A percentile compares a stretch with the other conserved stretches of the same genome.
Conservation (phyloP, 2,113 vertebrate genomes). For the Lasiurus cinereus region DNA sequence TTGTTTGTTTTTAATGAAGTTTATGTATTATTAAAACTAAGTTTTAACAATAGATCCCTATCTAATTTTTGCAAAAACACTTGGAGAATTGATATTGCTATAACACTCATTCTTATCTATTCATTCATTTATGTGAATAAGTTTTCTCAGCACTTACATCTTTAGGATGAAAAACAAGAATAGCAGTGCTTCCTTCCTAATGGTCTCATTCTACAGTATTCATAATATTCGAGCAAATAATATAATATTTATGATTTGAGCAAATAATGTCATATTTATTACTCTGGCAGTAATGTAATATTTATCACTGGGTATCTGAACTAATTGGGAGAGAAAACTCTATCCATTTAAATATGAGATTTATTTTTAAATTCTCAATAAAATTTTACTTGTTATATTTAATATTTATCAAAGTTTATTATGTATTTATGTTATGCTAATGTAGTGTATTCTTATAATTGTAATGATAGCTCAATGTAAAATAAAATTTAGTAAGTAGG, state of each 20-base stretch:
- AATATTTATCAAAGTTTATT: conserved; percentile 58
- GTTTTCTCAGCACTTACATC: neutral
- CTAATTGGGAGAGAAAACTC: neutral
- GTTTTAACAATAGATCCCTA: neutral
- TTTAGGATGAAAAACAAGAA: neutral
- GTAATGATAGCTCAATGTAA: neutral
- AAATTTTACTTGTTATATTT: conserved; percentile 40
- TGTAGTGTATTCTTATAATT: conserved; percentile 28
- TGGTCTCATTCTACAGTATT: conserved; percentile 46
- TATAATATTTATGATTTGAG: neutral
- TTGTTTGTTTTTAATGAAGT: conserved; percentile 32
- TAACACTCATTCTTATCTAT: neutral
- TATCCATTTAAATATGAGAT: conserved; percentile 53
- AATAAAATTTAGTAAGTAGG: conserved; percentile 60
- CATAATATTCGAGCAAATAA: conserved; percentile 32
- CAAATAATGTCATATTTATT: conserved; percentile 50
- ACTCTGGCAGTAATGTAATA: conserved; percentile 15
- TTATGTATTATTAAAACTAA: conserved; percentile 40
- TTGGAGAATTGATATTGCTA: conserved; percentile 13
- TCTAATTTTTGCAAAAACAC: neutral
- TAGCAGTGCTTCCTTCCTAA: neutral
- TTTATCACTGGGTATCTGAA: conserved; percentile 45
- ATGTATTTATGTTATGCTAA: conserved; percentile 55
- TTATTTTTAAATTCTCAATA: conserved; percentile 58
- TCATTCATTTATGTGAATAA: conserved; percentile 44